Evolutionary conservation across 2,797 vertebrate species (phyloP).

Genomic region (Pelobates cultripes): DNA sequence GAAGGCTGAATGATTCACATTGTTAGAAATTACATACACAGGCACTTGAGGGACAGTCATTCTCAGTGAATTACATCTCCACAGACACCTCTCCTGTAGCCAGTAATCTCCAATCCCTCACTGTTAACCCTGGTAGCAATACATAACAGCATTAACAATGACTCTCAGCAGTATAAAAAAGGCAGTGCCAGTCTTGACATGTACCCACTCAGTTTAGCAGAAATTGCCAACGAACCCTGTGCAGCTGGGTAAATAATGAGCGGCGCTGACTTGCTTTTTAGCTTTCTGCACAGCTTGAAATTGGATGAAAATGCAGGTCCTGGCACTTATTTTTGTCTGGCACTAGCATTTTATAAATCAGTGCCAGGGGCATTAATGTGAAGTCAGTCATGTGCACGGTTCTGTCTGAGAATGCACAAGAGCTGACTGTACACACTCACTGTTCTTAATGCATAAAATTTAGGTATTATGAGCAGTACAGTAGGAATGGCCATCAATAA

Average conservation of each 20-base stretch:
- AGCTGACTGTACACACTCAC: no score
- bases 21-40: constrained; percentile 12
- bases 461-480: no score
- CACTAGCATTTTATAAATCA: constrained; percentile 19
- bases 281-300: constrained; percentile 9
- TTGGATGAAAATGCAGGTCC: constrained; percentile 2
- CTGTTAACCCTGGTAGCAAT: background rate
- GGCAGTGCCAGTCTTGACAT: background rate
- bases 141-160: constrained; percentile 1
- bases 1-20: constrained; percentile 24
- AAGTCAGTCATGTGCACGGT: background rate
- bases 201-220: background rate
- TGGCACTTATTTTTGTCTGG: constrained; percentile 1
- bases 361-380: background rate
- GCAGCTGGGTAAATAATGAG: constrained; percentile 4
- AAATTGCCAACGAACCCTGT: background rate
- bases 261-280: background rate
- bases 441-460: no score
- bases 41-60: background rate
- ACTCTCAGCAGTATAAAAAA: constrained; percentile 14
- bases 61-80: constrained; percentile 9
- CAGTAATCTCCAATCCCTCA: constrained; percentile 36
- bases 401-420: background rate
- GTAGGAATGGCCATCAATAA: background rate
- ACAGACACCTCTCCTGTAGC: constrained; percentile 29